A percentile compares a stretch with the other conserved stretches of the same genome.
Evolutionary conservation across 2,888 invertebrate genomes (phyloP).

Genomic region (Mystacides longicornis): DNA sequence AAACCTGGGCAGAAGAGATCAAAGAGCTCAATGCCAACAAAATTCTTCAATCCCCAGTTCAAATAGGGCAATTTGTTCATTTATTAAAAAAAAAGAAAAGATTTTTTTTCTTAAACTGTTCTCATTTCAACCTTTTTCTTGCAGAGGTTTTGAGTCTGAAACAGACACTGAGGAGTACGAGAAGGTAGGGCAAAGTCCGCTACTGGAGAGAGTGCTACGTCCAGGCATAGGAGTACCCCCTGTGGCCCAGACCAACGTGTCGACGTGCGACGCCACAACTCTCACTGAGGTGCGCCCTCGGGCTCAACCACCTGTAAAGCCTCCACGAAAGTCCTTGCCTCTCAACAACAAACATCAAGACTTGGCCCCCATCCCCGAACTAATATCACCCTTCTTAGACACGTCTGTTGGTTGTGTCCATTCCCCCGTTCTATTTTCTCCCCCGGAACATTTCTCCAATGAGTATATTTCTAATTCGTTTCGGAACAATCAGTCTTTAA

Average conservation of each 20-base stretch:
- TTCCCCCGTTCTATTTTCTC: slow-evolving; percentile 8
- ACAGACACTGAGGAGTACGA: slow-evolving; percentile 79
- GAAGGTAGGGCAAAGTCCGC: slow-evolving; percentile 59
- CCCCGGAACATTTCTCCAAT: background rate
- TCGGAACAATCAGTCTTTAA: background rate
- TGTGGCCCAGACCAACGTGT: slow-evolving; percentile 41
- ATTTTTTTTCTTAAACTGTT: too few relatives aligned
- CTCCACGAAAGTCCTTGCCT: slow-evolving; percentile 12
- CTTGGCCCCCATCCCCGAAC: slow-evolving; percentile 18
- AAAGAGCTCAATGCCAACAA: too few relatives aligned
- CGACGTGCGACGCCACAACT: slow-evolving; percentile 34
- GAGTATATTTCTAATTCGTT: background rate
- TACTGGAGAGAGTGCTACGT: slow-evolving; percentile 44
- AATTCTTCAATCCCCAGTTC: too few relatives aligned
- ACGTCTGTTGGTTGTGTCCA: background rate
- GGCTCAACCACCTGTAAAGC: slow-evolving; percentile 5
- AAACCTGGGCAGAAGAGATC: too few relatives aligned
- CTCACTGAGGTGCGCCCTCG: slow-evolving; percentile 19
- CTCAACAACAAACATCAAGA: slow-evolving; percentile 28
- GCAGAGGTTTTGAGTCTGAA: slow-evolving; percentile 72
- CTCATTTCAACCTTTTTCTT: too few relatives aligned
- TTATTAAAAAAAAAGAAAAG: too few relatives aligned
- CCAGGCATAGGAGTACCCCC: slow-evolving; percentile 50
- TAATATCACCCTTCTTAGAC: slow-evolving; percentile 5
- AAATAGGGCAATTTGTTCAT: too few relatives aligned